Percentiles rank a stretch among this genome's conserved stretches.
Evolutionary conservation across 2,797 vertebrate genomes (phyloP).

Genomic region (Microhierax caerulescens): DNA sequence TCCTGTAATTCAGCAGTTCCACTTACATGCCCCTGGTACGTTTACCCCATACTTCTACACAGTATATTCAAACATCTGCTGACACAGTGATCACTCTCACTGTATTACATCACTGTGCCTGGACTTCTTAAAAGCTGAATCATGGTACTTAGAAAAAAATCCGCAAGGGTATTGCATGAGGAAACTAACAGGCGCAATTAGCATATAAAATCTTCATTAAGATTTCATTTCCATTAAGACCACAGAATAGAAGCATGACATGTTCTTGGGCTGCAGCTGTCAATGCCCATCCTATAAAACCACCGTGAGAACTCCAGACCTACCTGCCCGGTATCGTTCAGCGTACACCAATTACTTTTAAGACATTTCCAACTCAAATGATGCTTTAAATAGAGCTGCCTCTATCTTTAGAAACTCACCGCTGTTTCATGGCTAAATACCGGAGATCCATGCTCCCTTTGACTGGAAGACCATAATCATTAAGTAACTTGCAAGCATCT

Average conservation of each 20-base stretch:
- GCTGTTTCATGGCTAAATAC: conserved; percentile 86
- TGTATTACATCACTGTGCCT: background rate
- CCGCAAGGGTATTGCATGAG: background rate
- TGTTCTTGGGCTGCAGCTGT: background rate
- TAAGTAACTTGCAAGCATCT: conserved; percentile 87
- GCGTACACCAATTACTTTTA: background rate
- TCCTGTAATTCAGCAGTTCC: background rate
- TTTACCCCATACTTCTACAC: background rate
- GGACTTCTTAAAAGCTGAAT: background rate
- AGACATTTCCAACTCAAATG: background rate
- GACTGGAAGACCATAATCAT: conserved; percentile 85
- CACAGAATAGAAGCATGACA: background rate
- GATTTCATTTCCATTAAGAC: background rate
- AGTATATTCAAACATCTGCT: background rate
- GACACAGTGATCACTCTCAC: background rate
- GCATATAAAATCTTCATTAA: background rate
- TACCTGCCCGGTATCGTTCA: background rate
- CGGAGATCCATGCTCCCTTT: conserved; percentile 88
- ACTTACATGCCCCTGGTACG: rapidly evolving
- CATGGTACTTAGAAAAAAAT: background rate
- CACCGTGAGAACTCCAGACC: background rate
- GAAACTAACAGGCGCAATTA: background rate
- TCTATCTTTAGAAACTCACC: conserved; percentile 73
- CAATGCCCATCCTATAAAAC: background rate
- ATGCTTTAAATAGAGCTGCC: background rate